Conservation (phyloP, 1,140 invertebrate species). For the Bursaphelenchus mucronatus region DNA sequence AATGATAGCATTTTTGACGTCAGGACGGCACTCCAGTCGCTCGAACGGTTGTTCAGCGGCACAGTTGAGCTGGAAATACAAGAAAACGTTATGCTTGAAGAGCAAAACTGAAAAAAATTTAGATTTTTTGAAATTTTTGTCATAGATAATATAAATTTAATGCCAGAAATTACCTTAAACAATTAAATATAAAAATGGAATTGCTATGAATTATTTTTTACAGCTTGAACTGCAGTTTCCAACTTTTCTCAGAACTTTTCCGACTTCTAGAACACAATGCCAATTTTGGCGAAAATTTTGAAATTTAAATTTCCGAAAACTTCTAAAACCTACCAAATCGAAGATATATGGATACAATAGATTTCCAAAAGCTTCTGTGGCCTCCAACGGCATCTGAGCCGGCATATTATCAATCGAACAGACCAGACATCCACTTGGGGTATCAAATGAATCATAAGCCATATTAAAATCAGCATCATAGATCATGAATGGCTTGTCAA, state of each 20-base stretch:
- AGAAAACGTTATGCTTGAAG: neutral
- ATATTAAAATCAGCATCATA: conserved; percentile 97
- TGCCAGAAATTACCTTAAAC: neutral
- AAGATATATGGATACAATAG: conserved; percentile 79
- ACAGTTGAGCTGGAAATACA: conserved; percentile 66
- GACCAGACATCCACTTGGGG: conserved; percentile 76
- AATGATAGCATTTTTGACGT: conserved; percentile 73
- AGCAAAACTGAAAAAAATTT: too few relatives aligned
- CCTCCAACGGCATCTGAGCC: conserved; percentile 90
- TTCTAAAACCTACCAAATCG: conserved; percentile 70
- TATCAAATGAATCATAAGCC: conserved; percentile 59
- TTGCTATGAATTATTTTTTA: too few relatives aligned
- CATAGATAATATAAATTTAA: too few relatives aligned
- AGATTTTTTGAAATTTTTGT: too few relatives aligned
- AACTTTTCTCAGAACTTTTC: neutral
- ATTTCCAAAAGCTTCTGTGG: conserved; percentile 95
- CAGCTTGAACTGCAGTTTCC: too few relatives aligned
- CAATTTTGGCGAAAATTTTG: neutral
- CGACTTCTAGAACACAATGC: neutral
- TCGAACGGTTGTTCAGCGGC: conserved; percentile 54
- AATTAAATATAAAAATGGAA: too few relatives aligned
- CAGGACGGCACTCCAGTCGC: conserved; percentile 49
- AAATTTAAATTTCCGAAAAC: neutral
- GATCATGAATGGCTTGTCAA: conserved; percentile 94
- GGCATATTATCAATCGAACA: conserved; percentile 99